Conservation (phyloP, 2,888 invertebrate genomes). For the Agrochola lychnidis region DNA sequence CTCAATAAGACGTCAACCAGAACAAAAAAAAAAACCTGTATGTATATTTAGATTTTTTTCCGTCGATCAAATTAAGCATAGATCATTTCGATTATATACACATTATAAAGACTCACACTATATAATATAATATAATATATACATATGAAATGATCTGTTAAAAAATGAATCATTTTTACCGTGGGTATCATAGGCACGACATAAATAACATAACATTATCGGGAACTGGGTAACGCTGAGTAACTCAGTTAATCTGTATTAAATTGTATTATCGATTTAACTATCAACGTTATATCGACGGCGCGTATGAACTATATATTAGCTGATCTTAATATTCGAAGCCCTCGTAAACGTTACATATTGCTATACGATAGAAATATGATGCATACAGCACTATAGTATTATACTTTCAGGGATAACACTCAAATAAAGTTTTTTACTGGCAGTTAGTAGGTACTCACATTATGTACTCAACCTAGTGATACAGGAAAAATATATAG, state of each 20-base stretch:
- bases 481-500: background rate
- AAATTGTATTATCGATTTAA: constrained; percentile 55
- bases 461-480: background rate
- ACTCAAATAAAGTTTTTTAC: background rate
- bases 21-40: too few relatives aligned
- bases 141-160: background rate
- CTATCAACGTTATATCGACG: constrained; percentile 25
- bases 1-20: too few relatives aligned
- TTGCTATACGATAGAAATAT: constrained; percentile 17
- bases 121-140: too few relatives aligned
- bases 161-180: background rate
- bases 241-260: constrained; percentile 42
- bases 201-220: constrained; percentile 11
- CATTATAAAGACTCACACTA: too few relatives aligned
- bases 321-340: constrained; percentile 9
- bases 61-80: too few relatives aligned
- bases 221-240: background rate
- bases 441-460: background rate
- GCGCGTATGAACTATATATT: constrained; percentile 18
- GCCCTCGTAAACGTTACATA: constrained; percentile 5
- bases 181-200: background rate
- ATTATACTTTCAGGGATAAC: constrained; percentile 16
- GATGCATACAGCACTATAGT: constrained; percentile 3
- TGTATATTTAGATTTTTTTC: too few relatives aligned
- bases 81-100: too few relatives aligned